Percentiles rank a stretch among this genome's conserved stretches.
These are phyloP conservation scores for Chelon auratus DNA, from an alignment of 2,797 vertebrate genomes.

Conservation along the genomic window DNA sequence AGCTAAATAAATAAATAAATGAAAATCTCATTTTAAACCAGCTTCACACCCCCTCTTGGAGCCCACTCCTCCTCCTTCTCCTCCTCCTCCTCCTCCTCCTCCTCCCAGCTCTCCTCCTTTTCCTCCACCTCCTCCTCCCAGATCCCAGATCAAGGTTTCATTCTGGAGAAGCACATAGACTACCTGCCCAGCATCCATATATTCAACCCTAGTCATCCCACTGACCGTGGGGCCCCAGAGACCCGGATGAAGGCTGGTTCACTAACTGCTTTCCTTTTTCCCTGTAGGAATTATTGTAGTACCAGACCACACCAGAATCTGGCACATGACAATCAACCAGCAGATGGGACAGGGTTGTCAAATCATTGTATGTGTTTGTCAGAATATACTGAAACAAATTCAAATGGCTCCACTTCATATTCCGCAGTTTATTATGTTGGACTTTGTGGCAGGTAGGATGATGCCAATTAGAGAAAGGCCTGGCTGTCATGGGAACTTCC, in stretches of 20 bases:
- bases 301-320: conserved; percentile 38
- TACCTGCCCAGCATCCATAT: conserved; percentile 52
- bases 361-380: conserved; percentile 16
- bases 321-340: conserved; percentile 53
- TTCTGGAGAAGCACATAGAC: conserved; percentile 67
- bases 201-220: conserved; percentile 52
- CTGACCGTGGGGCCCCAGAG: conserved; percentile 50
- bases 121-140: conserved; percentile 35
- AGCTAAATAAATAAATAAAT: conserved; percentile 80
- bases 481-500: conserved; percentile 40
- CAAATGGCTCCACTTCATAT: conserved; percentile 43
- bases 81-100: conserved; percentile 47
- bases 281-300: conserved; percentile 37
- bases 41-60: conserved; percentile 65
- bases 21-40: conserved; percentile 80
- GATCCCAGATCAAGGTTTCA: conserved; percentile 71
- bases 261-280: conserved; percentile 20
- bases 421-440: conserved; percentile 37
- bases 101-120: conserved; percentile 37
- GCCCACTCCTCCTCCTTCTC: conserved; percentile 38
- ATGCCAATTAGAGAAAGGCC: conserved; percentile 50
- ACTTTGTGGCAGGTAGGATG: conserved; percentile 35
- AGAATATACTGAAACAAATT: conserved; percentile 31
- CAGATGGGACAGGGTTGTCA: conserved; percentile 13
- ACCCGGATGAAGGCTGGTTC: conserved; percentile 24